Evolutionary conservation across 2,797 vertebrate genomes (phyloP).

Genomic region (Gobionotothen gibberifrons): DNA sequence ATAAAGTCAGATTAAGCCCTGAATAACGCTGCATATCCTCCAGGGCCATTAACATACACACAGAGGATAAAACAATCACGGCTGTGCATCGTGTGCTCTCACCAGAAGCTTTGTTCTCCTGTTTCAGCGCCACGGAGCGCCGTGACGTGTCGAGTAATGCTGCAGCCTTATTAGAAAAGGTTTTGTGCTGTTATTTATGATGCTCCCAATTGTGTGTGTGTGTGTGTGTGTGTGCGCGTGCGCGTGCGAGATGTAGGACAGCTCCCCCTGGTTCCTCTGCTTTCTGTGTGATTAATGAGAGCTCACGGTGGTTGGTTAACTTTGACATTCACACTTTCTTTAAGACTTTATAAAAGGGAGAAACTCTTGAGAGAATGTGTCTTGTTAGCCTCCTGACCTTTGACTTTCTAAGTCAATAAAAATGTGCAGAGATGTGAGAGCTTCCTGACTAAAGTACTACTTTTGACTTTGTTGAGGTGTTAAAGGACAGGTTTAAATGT

Average conservation of each 20-base stretch:
- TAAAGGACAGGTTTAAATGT: slow-evolving; percentile 8
- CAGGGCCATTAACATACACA: slow-evolving; percentile 34
- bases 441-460: slow-evolving; percentile 52
- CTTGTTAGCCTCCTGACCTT: slow-evolving; percentile 83
- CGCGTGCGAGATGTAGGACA: slow-evolving; percentile 83
- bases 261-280: slow-evolving; percentile 76
- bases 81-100: slow-evolving; percentile 17
- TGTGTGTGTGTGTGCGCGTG: slow-evolving; percentile 36
- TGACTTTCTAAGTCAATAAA: slow-evolving; percentile 38
- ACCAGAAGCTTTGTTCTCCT: neutral
- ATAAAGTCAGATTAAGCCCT: slow-evolving; percentile 53
- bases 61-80: slow-evolving; percentile 38
- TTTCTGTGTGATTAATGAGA: slow-evolving; percentile 79
- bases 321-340: slow-evolving; percentile 61
- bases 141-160: slow-evolving; percentile 60
- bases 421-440: slow-evolving; percentile 25
- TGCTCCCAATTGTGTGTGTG: too few species aligned
- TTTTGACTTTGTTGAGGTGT: slow-evolving; percentile 52
- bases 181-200: too few species aligned
- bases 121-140: slow-evolving; percentile 33
- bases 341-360: slow-evolving; percentile 49
- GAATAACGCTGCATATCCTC: slow-evolving; percentile 40
- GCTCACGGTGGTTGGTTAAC: slow-evolving; percentile 69
- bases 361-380: slow-evolving; percentile 80
- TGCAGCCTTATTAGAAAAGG: slow-evolving; percentile 61